Percentiles rank a stretch among this genome's conserved stretches.
Conservation (phyloP, 2,797 vertebrate species). For the Glossophaga mutica region DNA sequence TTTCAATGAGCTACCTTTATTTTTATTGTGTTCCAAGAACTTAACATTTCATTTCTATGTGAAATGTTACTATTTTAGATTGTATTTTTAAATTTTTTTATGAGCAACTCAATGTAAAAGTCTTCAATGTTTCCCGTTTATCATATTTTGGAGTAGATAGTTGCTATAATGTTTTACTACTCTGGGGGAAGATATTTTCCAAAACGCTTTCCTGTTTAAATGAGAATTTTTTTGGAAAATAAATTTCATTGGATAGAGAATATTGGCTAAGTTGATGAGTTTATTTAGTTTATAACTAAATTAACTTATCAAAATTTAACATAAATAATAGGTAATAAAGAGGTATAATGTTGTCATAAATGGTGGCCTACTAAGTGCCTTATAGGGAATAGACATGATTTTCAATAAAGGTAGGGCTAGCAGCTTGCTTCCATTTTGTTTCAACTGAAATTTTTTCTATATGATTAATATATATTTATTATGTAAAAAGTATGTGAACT, state of each 20-base stretch:
- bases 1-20: not conserved
- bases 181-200: not conserved
- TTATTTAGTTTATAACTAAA: not conserved
- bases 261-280: not conserved
- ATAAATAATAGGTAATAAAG: not conserved
- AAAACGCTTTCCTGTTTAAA: not conserved
- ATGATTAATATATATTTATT: slow-evolving; percentile 14
- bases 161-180: not conserved
- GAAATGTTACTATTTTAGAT: not conserved
- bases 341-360: not conserved
- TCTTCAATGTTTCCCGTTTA: not conserved
- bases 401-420: slow-evolving; percentile 29
- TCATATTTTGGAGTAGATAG: not conserved
- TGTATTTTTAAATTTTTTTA: not conserved
- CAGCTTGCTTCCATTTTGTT: slow-evolving; percentile 15
- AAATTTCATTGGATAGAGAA: not conserved
- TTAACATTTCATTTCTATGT: not conserved
- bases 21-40: not conserved
- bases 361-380: not conserved
- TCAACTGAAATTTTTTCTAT: slow-evolving; percentile 18
- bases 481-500: not conserved
- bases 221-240: not conserved
- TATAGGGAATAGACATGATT: slow-evolving; percentile 37
- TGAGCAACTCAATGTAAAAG: not conserved
- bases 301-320: not conserved